Evolutionary conservation across 1,140 invertebrate genomes (phyloP).

Genomic region (Diorhabda sublineata): DNA sequence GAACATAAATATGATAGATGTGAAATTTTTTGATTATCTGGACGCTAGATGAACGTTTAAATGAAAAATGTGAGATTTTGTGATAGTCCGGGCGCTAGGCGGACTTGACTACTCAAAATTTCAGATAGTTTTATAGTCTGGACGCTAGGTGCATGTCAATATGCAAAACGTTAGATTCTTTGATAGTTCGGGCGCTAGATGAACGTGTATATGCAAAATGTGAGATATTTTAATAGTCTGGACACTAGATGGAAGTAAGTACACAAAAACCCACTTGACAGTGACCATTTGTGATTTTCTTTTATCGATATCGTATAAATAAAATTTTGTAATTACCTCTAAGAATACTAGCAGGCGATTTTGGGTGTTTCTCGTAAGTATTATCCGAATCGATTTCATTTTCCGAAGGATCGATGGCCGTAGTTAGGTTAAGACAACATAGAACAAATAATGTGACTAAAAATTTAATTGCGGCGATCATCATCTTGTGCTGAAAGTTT

Average conservation of each 20-base stretch:
- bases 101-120: too few species aligned
- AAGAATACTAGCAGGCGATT: constrained; percentile 28
- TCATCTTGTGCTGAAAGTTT: too few species aligned
- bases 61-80: too few species aligned
- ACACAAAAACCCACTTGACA: neutral
- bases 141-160: neutral
- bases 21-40: too few species aligned
- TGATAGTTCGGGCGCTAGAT: neutral
- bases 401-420: constrained; percentile 23
- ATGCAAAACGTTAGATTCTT: neutral
- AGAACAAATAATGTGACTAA: too few species aligned
- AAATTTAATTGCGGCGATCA: too few species aligned
- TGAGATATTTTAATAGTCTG: neutral
- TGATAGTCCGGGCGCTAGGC: too few species aligned
- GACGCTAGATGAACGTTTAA: too few species aligned
- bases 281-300: too few species aligned
- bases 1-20: too few species aligned
- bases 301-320: neutral
- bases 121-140: too few species aligned
- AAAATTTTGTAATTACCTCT: constrained; percentile 21
- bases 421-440: too few species aligned
- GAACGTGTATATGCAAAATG: neutral
- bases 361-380: constrained; percentile 23
- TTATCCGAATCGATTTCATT: constrained; percentile 30
- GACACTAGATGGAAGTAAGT: neutral